These are phyloP conservation scores for Diarsia mendica DNA, from an alignment of 2,888 invertebrate species.

Conservation along the genomic window DNA sequence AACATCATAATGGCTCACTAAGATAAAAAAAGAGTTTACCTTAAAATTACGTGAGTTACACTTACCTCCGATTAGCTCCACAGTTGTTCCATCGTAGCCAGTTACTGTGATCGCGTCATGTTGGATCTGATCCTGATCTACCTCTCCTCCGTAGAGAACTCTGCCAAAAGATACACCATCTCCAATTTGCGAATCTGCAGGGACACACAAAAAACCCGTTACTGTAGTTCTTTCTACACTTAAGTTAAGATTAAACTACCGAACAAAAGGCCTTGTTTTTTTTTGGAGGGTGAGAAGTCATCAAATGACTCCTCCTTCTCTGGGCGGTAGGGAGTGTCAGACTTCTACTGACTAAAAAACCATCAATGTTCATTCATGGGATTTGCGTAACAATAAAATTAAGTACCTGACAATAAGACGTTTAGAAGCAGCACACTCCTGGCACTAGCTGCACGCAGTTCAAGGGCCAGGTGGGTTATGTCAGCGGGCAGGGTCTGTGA, in stretches of 20 bases:
- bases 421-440: too few relatives aligned
- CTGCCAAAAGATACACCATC: slow-evolving; percentile 74
- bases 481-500: too few relatives aligned
- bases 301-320: too few relatives aligned
- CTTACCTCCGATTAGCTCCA: slow-evolving; percentile 79
- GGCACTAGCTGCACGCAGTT: too few relatives aligned
- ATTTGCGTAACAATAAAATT: too few relatives aligned
- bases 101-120: slow-evolving; percentile 78
- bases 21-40: background rate
- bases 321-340: too few relatives aligned
- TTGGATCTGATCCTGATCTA: slow-evolving; percentile 68
- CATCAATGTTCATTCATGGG: too few relatives aligned
- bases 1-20: background rate
- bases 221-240: background rate
- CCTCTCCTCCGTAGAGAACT: slow-evolving; percentile 76
- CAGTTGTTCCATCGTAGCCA: slow-evolving; percentile 70
- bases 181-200: slow-evolving; percentile 63
- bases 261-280: too few relatives aligned
- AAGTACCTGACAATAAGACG: too few relatives aligned
- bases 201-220: background rate
- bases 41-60: background rate
- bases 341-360: too few relatives aligned
- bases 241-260: slow-evolving; percentile 6
- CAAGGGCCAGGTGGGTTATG: too few relatives aligned
- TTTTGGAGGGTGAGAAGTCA: too few relatives aligned